phyloP scores from a whole-genome alignment of 2,113 vertebrate species.

The Pituophis catenifer region DNA sequence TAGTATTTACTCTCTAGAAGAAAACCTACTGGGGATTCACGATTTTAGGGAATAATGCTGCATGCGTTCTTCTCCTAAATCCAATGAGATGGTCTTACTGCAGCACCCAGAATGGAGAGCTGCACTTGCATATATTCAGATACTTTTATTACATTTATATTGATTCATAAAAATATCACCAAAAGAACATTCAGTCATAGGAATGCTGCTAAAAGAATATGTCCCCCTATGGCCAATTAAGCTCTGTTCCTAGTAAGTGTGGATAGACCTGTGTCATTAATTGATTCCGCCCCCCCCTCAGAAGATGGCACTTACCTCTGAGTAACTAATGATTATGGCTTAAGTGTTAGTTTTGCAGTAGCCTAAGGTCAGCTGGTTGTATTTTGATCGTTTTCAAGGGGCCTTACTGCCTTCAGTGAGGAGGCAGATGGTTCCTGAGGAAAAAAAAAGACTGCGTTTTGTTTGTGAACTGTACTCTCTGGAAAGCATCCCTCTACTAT shows the following conservation, averaged over 20 bases:
- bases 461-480: neutral
- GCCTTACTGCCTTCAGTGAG: too few relatives aligned
- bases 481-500: too few relatives aligned
- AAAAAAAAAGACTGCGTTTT: neutral
- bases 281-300: neutral
- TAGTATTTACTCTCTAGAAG: neutral
- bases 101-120: neutral
- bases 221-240: neutral
- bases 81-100: neutral
- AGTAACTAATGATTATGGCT: neutral
- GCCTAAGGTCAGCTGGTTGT: neutral
- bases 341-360: neutral
- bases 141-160: neutral
- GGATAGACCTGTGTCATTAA: neutral
- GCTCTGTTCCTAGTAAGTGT: neutral
- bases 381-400: neutral
- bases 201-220: neutral
- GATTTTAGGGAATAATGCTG: neutral
- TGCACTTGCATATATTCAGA: neutral
- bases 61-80: neutral
- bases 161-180: neutral
- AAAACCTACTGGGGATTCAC: neutral
- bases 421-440: neutral
- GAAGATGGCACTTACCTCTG: neutral
- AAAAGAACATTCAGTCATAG: neutral